phyloP scores from a whole-genome alignment of 2,888 invertebrate species.

The Pimpla rufipes region DNA sequence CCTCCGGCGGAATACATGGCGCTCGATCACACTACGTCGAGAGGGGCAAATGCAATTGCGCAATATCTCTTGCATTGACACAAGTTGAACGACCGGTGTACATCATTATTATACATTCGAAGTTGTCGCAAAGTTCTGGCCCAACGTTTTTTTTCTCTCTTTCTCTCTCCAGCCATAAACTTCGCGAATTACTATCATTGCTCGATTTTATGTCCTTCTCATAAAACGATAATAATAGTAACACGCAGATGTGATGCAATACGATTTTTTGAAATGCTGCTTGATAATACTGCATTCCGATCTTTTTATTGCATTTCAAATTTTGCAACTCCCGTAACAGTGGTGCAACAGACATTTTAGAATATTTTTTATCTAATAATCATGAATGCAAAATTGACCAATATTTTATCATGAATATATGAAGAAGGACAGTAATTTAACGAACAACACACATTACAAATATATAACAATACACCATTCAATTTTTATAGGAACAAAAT shows the following conservation, averaged over 20 bases:
- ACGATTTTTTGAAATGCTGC: neutral
- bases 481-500: neutral
- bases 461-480: neutral
- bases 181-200: neutral
- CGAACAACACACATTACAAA: neutral
- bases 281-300: neutral
- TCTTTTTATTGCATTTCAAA: neutral
- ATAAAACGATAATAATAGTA: neutral
- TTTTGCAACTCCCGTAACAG: neutral
- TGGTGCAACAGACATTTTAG: neutral
- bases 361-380: neutral
- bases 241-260: neutral
- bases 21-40: slow-evolving; percentile 9
- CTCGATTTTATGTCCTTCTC: neutral
- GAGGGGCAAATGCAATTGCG: slow-evolving; percentile 21
- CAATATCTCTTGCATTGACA: slow-evolving; percentile 23
- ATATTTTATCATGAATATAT: neutral
- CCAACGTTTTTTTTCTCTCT: neutral
- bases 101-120: slow-evolving; percentile 9
- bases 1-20: neutral
- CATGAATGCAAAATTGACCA: neutral
- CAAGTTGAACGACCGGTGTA: slow-evolving; percentile 53
- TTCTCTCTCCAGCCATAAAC: neutral
- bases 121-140: neutral
- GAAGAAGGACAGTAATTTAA: neutral